phyloP scores from a whole-genome alignment of 2,888 invertebrate species.

The Nomada lathburiana region DNA sequence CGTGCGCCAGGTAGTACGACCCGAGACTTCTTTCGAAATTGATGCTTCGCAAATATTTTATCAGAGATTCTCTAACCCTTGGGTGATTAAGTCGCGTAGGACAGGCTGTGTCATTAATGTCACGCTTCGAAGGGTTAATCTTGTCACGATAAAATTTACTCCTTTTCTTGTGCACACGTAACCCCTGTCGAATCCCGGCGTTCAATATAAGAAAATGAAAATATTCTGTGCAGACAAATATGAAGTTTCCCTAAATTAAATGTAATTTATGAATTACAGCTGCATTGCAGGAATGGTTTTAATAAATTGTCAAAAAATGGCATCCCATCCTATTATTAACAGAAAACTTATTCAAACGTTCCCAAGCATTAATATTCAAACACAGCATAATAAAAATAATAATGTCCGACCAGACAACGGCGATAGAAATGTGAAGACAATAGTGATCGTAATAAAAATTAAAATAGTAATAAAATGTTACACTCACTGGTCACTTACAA shows the following conservation, averaged over 20 bases:
- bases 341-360: not conserved
- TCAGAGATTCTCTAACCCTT: slow-evolving; percentile 9
- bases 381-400: no score
- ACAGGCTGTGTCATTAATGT: slow-evolving; percentile 22
- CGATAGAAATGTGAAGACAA: no score
- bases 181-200: not conserved
- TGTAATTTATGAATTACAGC: no score
- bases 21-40: slow-evolving; percentile 24
- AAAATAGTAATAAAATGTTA: no score
- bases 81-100: slow-evolving; percentile 21
- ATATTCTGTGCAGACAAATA: no score
- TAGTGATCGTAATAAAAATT: no score
- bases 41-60: slow-evolving; percentile 46
- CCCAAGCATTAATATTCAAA: not conserved
- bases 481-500: not conserved
- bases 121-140: slow-evolving; percentile 19
- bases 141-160: slow-evolving; percentile 10
- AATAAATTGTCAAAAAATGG: no score
- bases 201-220: slow-evolving; percentile 1
- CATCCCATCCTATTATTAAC: not conserved
- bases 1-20: slow-evolving; percentile 25
- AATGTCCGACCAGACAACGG: no score
- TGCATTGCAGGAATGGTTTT: no score
- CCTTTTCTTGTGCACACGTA: not conserved
- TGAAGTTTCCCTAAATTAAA: no score